A percentile compares a stretch with the other conserved stretches of the same genome.
Conservation (phyloP, 2,113 vertebrate species). For the Cyphomyrus discorhynchus region DNA sequence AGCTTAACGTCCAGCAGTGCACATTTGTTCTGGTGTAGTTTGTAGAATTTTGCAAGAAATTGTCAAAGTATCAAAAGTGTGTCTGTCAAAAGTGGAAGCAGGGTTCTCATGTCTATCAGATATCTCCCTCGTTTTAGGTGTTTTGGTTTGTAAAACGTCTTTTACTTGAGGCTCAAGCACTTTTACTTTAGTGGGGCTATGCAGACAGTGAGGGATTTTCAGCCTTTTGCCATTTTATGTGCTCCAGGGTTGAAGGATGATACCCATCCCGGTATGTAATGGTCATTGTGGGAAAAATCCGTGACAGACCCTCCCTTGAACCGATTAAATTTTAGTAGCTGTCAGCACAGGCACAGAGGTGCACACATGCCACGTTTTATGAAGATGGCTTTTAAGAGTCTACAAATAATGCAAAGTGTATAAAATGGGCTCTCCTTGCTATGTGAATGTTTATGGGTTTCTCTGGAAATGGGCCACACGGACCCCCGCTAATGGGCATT, state of each 20-base stretch:
- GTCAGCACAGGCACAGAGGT: neutral
- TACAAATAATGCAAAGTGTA: too few relatives aligned
- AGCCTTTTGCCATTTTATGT: neutral
- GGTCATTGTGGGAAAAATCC: neutral
- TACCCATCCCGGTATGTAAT: neutral
- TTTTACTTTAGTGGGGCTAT: neutral
- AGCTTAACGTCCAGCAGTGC: slow-evolving; percentile 20
- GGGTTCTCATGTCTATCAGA: slow-evolving; percentile 29
- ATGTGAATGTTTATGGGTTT: neutral
- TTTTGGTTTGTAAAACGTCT: neutral
- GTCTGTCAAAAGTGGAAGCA: slow-evolving; percentile 36
- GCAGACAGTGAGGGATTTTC: neutral
- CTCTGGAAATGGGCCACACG: neutral
- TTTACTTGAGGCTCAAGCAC: neutral
- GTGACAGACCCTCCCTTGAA: neutral
- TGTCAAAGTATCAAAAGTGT: neutral
- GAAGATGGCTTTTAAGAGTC: neutral
- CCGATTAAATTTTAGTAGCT: neutral
- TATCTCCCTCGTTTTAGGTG: neutral
- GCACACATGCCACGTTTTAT: neutral
- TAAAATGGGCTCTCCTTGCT: neutral
- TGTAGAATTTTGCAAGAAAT: neutral
- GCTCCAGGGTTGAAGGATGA: neutral
- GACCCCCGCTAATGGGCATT: neutral
- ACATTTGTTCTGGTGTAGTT: slow-evolving; percentile 33